These are phyloP conservation scores for Hyalella azteca DNA, from an alignment of 2,888 invertebrate species.

Conservation along the genomic window DNA sequence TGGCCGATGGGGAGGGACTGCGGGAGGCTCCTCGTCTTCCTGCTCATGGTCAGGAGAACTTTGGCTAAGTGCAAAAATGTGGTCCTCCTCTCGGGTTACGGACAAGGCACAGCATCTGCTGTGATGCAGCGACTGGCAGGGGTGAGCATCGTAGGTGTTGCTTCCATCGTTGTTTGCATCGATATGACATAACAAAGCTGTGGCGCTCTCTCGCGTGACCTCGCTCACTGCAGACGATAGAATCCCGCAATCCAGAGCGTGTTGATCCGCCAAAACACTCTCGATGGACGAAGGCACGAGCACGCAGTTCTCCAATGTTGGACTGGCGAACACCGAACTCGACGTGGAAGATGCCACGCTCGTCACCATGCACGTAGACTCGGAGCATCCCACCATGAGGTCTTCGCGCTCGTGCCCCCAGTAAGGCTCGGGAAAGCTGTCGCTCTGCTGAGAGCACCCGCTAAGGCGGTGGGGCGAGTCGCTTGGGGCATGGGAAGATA, in stretches of 20 bases:
- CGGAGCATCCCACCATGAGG: constrained; percentile 41
- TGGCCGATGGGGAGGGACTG: constrained; percentile 62
- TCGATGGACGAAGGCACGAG: constrained; percentile 21
- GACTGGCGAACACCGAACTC: constrained; percentile 56
- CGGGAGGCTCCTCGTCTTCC: constrained; percentile 50
- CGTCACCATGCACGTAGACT: constrained; percentile 51
- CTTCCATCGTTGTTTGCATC: no score
- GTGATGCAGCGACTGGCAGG: no score
- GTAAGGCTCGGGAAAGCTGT: constrained; percentile 12
- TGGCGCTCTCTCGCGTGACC: background rate
- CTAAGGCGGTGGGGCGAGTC: constrained; percentile 22
- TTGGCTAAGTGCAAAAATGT: background rate
- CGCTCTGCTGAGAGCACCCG: constrained; percentile 5
- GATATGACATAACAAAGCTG: background rate
- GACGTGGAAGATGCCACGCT: constrained; percentile 55
- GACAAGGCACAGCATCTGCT: no score
- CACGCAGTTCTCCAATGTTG: constrained; percentile 29
- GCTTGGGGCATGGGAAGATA: background rate
- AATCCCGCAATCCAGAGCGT: no score
- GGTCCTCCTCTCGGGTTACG: background rate
- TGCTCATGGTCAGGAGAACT: constrained; percentile 23
- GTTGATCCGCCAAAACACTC: background rate
- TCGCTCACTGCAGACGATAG: background rate
- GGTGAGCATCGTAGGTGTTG: no score
- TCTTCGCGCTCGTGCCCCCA: constrained; percentile 1